These are phyloP conservation scores for Aporrectodea caliginosa DNA, from an alignment of 1,140 invertebrate genomes.

Conservation along the genomic window DNA sequence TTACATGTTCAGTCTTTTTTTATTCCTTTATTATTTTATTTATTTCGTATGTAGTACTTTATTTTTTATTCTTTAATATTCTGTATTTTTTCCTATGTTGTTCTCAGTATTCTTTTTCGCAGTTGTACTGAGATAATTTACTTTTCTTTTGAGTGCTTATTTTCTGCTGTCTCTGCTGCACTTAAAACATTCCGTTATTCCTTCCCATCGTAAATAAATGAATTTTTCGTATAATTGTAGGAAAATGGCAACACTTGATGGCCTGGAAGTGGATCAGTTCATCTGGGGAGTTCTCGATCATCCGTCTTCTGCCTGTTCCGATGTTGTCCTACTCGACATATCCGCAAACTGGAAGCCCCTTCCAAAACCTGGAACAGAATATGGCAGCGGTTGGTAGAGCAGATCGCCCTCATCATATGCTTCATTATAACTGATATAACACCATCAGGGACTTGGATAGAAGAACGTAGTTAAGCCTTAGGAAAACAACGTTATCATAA, in stretches of 20 bases:
- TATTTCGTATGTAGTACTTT: too few species aligned
- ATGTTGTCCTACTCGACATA: constrained; percentile 83
- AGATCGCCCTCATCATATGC: too few species aligned
- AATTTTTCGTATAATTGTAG: constrained; percentile 55
- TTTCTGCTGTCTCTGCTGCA: neutral
- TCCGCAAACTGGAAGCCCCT: constrained; percentile 79
- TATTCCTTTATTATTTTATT: neutral
- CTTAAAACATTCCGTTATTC: neutral
- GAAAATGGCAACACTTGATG: constrained; percentile 82
- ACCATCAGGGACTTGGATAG: too few species aligned
- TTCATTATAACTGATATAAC: too few species aligned
- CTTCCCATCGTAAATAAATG: neutral
- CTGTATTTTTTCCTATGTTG: neutral
- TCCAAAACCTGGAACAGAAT: neutral
- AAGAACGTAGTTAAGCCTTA: too few species aligned
- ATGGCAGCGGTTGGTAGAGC: neutral
- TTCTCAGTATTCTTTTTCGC: neutral
- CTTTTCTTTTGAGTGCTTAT: neutral
- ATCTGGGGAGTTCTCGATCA: constrained; percentile 83
- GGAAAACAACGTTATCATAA: too few species aligned
- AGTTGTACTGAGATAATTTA: neutral
- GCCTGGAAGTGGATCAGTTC: constrained; percentile 85
- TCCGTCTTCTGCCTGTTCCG: constrained; percentile 56
- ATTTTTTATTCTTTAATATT: neutral
- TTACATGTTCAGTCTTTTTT: too few species aligned